Percentiles rank a stretch among this genome's conserved stretches.
Conservation (phyloP, 2,797 vertebrate genomes). For the Mastacembelus armatus region DNA sequence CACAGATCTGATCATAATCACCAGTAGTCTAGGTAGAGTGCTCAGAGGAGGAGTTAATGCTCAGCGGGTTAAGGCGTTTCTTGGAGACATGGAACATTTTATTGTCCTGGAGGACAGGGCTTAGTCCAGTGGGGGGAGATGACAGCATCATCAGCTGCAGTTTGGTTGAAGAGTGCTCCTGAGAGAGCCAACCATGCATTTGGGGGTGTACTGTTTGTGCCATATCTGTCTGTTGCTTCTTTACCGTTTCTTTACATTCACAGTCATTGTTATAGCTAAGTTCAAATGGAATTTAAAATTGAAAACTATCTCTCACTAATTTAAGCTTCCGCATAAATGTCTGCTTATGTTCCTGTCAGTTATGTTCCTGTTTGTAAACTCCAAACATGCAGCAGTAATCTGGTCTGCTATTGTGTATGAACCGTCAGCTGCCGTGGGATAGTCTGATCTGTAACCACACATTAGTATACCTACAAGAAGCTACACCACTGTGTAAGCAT, state of each 20-base stretch:
- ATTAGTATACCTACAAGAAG: neutral
- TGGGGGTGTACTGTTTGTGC: constrained; percentile 40
- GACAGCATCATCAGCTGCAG: constrained; percentile 45
- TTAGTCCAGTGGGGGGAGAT: constrained; percentile 53
- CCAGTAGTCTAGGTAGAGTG: constrained; percentile 68
- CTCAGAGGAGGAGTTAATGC: constrained; percentile 73
- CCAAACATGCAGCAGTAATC: constrained; percentile 15
- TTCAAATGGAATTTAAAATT: neutral
- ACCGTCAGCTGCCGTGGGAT: constrained; percentile 5
- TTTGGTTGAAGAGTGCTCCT: constrained; percentile 37
- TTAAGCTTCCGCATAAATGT: neutral
- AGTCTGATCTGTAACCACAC: constrained; percentile 23
- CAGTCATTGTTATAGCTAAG: neutral
- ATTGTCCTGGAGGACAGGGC: constrained; percentile 67
- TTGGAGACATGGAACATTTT: constrained; percentile 85
- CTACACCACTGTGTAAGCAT: neutral
- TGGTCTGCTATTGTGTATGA: neutral
- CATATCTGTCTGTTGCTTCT: constrained; percentile 20
- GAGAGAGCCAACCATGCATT: constrained; percentile 32
- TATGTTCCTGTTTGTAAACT: constrained; percentile 23
- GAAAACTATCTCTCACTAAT: neutral
- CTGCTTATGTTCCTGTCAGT: neutral
- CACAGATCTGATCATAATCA: constrained; percentile 76
- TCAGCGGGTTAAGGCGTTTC: constrained; percentile 79
- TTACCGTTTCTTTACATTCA: constrained; percentile 2